These are phyloP conservation scores for Drosophila austrosaltans DNA, from an alignment of 2,888 invertebrate species.

Conservation along the genomic window DNA sequence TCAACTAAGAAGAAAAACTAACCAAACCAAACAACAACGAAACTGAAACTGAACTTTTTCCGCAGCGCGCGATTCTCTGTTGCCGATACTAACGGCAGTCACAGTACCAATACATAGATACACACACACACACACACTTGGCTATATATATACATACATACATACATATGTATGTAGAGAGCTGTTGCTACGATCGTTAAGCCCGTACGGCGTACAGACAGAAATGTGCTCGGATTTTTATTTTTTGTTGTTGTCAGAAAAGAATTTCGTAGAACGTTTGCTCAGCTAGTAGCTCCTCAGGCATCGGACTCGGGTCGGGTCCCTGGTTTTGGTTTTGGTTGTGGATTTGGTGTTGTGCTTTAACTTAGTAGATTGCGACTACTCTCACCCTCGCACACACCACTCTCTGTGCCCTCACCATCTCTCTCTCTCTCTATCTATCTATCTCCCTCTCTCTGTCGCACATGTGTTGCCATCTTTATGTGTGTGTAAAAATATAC, in stretches of 20 bases:
- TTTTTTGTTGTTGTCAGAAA: neutral
- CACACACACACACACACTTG: constrained; percentile 32
- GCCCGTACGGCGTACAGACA: constrained; percentile 27
- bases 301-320: constrained; percentile 17
- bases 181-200: constrained; percentile 74
- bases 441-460: constrained; percentile 23
- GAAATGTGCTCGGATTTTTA: constrained; percentile 42
- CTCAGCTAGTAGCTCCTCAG: constrained; percentile 42
- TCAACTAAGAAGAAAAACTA: constrained; percentile 45
- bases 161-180: constrained; percentile 2
- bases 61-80: constrained; percentile 73
- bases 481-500: constrained; percentile 51
- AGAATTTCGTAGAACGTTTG: constrained; percentile 22
- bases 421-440: neutral
- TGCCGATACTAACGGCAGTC: constrained; percentile 75
- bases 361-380: constrained; percentile 75
- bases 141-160: neutral
- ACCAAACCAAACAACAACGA: constrained; percentile 67
- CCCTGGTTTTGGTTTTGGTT: constrained; percentile 4
- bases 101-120: constrained; percentile 17
- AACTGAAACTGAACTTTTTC: constrained; percentile 78
- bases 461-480: constrained; percentile 64
- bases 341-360: constrained; percentile 56
- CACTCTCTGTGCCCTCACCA: neutral
- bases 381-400: constrained; percentile 5